Percentiles rank a stretch among this genome's conserved stretches.
phyloP scores from a whole-genome alignment of 1,140 invertebrate species.

The Planococcus citri region DNA sequence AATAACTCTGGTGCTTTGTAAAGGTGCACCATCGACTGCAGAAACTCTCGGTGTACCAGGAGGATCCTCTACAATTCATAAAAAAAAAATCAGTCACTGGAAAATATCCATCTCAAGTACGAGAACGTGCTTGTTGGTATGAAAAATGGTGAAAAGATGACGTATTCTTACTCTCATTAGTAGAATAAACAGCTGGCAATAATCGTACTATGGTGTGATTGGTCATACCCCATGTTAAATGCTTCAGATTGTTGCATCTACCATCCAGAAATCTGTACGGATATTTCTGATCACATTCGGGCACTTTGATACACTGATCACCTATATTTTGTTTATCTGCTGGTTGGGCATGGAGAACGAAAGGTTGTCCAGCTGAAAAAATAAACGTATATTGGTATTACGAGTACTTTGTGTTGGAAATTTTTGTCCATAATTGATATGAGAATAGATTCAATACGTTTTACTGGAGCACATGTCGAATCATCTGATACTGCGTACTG shows the following conservation, averaged over 20 bases:
- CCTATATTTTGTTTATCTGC: constrained; percentile 26
- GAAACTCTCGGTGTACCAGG: not conserved
- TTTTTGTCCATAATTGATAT: too few relatives aligned
- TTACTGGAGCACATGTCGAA: too few relatives aligned
- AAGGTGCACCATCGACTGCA: not conserved
- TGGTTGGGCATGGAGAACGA: not conserved
- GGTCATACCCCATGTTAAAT: constrained; percentile 42
- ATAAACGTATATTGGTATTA: too few relatives aligned
- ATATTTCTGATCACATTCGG: constrained; percentile 26
- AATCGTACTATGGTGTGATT: constrained; percentile 47
- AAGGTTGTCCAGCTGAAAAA: not conserved
- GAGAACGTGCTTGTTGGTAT: too few relatives aligned
- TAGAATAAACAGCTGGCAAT: constrained; percentile 45
- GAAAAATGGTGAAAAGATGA: too few relatives aligned
- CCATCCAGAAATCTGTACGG: constrained; percentile 56
- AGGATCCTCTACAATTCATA: not conserved
- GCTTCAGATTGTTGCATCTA: constrained; percentile 54
- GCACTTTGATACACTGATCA: constrained; percentile 23
- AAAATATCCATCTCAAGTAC: too few relatives aligned
- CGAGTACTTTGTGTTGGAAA: too few relatives aligned
- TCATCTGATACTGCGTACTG: too few relatives aligned
- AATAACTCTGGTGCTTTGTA: not conserved
- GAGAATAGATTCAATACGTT: too few relatives aligned
- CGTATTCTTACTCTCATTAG: not conserved
- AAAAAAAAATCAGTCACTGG: too few relatives aligned